Base-by-base conservation (phyloP, 1,140 invertebrate species). In the Drosophila willistoni region DNA sequence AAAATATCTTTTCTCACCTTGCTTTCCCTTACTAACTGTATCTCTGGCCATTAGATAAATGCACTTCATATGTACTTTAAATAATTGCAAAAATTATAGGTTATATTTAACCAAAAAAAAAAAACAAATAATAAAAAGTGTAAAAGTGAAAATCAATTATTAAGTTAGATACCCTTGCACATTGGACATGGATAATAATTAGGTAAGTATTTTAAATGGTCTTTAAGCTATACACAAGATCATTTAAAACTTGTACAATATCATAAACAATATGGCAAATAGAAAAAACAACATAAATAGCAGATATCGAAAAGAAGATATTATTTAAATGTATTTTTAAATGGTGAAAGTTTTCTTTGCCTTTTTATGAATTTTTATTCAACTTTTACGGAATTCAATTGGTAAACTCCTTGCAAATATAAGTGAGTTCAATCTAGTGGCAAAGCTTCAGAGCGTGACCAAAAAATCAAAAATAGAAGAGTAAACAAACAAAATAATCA, bases 41-140 rank as follows among this genome's bases (percentile, higher is more conserved):
- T 29, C 6, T 71, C 64, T 68, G 54, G 41, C 57, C 74, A 73
- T 77, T 79, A 73, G 65, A 69, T 68, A 61, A 67, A 44, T 64
- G 68, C 59, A 60, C 64, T 60, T 22, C 66, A 64, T 66, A 79
- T 77, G 70, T 67, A 56, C 14, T 55, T 61, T 55, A 47, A 47
- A 42, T 12, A 55, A 63, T 64, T 51, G 73, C 56, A 62, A 75
- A 68, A 72, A 64, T 71, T 33, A 55, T 44, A 54, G 69, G 61
- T 66, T 65, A 64, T 54, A 67, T 70, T 73, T 69, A 25, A 68
- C 64, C 54, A 68, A 56, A 44, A 12, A 68, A 56, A 44, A 12
- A 12, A 29, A 60, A 72, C 33, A 29, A 13, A n/a, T 7, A 9
- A 29, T 5, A 3, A 25, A 25, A 0, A 42, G 13, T 14, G n/a